These are phyloP conservation scores for Saimiri boliviensis DNA, from an alignment of 2,113 vertebrate species.

Conservation along the genomic window DNA sequence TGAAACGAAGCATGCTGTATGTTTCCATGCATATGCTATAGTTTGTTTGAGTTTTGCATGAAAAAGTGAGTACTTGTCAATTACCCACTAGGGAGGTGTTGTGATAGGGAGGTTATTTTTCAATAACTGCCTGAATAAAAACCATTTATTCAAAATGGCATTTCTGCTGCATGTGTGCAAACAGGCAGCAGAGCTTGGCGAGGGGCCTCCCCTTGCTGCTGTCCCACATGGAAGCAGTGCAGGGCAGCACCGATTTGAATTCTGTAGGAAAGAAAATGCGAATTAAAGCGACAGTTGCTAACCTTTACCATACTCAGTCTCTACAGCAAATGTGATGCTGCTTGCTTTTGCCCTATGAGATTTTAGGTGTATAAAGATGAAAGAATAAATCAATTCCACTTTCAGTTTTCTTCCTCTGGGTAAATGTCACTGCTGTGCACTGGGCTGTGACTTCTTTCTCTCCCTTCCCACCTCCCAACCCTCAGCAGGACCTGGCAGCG, in stretches of 20 bases:
- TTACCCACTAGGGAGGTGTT: neutral
- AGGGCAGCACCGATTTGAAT: neutral
- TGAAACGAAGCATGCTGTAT: neutral
- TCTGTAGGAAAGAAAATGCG: neutral
- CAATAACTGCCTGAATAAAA: neutral
- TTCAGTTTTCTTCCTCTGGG: neutral
- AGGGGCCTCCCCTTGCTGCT: neutral
- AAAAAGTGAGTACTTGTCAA: neutral
- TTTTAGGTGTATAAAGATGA: neutral
- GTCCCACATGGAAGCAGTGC: neutral
- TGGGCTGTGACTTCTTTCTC: neutral
- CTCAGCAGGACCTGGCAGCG: neutral
- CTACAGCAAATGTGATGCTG: neutral
- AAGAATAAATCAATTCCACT: neutral
- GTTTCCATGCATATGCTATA: neutral
- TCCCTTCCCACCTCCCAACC: neutral
- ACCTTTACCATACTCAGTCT: neutral
- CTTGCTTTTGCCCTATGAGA: neutral
- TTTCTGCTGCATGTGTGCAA: neutral
- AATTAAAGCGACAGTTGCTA: neutral
- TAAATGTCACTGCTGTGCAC: neutral
- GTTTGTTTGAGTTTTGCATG: neutral
- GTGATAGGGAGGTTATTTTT: neutral
- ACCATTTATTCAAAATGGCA: slow-evolving; percentile 7
- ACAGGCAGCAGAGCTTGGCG: neutral